A percentile compares a stretch with the other conserved stretches of the same genome.
phyloP scores from a whole-genome alignment of 2,888 invertebrate species.

The Maniola hyperantus region DNA sequence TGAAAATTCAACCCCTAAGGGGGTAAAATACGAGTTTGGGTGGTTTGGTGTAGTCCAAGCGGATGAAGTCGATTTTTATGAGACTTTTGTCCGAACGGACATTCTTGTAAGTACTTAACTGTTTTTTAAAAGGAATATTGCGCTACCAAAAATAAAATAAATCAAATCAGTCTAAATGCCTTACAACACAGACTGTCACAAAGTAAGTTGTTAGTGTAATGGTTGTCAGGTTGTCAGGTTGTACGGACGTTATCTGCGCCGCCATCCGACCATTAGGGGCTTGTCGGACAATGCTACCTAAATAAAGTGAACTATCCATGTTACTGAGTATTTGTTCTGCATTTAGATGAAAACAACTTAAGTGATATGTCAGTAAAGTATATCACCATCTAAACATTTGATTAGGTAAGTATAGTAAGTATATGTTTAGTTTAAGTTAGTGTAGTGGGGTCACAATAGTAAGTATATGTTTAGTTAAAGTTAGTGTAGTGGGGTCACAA shows the following conservation, averaged over 20 bases:
- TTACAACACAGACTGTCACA: not conserved
- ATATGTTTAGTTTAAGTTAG: too few species aligned
- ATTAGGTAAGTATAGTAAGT: too few species aligned
- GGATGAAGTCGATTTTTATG: too few species aligned
- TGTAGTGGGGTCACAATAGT: too few species aligned
- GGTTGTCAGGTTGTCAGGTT: constrained; percentile 19
- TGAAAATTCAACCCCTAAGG: too few species aligned
- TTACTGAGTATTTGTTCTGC: constrained; percentile 10
- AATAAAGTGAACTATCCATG: constrained; percentile 4
- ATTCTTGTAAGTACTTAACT: too few species aligned
- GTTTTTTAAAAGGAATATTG: not conserved
- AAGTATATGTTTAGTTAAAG: too few species aligned
- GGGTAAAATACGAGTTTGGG: too few species aligned
- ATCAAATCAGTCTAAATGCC: not conserved
- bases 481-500: too few species aligned
- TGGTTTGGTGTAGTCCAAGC: too few species aligned
- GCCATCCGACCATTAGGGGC: constrained; percentile 21
- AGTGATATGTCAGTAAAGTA: too few species aligned
- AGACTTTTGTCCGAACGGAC: too few species aligned
- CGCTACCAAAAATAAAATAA: not conserved
- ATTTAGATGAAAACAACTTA: constrained; percentile 8
- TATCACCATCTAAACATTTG: not conserved
- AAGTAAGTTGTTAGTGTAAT: constrained; percentile 19
- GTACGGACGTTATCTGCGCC: constrained; percentile 18
- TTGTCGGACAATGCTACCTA: constrained; percentile 17